A percentile compares a stretch with the other conserved stretches of the same genome.
phyloP scores from a whole-genome alignment of 1,140 invertebrate genomes.

The Saccostrea cuccullata region DNA sequence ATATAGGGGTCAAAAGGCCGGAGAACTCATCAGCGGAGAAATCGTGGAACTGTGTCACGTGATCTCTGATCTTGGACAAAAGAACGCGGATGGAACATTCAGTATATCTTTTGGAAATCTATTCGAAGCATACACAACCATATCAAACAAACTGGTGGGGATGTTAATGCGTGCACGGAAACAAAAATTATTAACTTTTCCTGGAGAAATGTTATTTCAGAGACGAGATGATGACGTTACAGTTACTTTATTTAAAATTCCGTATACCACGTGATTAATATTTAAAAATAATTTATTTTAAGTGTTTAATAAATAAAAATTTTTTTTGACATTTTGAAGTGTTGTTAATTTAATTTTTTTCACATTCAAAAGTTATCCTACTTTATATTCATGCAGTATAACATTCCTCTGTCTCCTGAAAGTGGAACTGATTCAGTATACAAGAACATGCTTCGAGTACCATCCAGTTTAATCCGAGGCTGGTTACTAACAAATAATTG shows the following conservation, averaged over 20 bases:
- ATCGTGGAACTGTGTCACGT: constrained; percentile 94
- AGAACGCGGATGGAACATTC: constrained; percentile 79
- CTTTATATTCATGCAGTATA: no score
- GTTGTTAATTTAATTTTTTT: no score
- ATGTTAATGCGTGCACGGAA: constrained; percentile 94
- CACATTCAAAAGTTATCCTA: no score
- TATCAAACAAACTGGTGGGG: constrained; percentile 96
- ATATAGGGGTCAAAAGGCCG: constrained; percentile 91
- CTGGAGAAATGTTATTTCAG: constrained; percentile 97
- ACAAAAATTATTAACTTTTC: constrained; percentile 92
- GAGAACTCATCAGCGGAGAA: constrained; percentile 91
- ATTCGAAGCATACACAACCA: constrained; percentile 95
- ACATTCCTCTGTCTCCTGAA: no score
- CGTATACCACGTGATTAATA: constrained; percentile 38
- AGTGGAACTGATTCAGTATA: no score
- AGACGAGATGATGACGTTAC: constrained; percentile 94
- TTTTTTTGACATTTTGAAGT: no score
- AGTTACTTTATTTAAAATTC: constrained; percentile 87
- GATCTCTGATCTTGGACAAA: constrained; percentile 88
- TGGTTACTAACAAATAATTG: no score
- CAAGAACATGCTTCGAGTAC: no score
- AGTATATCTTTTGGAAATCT: constrained; percentile 93
- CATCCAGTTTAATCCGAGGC: no score
- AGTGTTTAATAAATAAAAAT: no score
- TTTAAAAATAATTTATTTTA: background rate